A percentile compares a stretch with the other conserved stretches of the same genome.
Conservation (phyloP, 2,888 invertebrate species). For the Ophion costatus region DNA sequence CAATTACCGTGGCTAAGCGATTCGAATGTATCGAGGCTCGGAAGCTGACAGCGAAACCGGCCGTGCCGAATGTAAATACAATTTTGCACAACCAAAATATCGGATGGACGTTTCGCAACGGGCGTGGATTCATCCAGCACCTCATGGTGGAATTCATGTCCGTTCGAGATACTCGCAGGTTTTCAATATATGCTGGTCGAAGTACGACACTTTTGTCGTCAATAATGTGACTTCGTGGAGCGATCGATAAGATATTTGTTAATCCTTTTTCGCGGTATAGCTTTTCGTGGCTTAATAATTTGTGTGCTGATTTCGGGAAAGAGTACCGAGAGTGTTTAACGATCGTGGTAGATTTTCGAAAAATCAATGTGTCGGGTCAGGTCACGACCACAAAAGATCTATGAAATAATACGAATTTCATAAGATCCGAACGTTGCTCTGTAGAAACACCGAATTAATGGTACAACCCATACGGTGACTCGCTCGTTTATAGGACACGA, state of each 20-base stretch:
- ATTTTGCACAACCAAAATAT: constrained; percentile 49
- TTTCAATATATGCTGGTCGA: constrained; percentile 27
- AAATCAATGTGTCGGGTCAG: background rate
- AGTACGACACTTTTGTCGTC: constrained; percentile 19
- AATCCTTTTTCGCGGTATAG: background rate
- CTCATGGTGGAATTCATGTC: constrained; percentile 7
- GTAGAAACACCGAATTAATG: constrained; percentile 26
- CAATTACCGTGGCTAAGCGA: constrained; percentile 37
- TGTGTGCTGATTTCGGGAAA: background rate
- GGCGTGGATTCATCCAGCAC: background rate
- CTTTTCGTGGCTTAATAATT: constrained; percentile 21
- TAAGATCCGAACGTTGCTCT: constrained; percentile 9
- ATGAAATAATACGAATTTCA: background rate
- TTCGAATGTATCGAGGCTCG: constrained; percentile 48
- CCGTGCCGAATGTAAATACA: constrained; percentile 41
- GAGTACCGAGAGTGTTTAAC: constrained; percentile 14
- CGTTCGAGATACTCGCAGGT: background rate
- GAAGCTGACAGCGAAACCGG: constrained; percentile 44
- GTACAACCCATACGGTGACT: constrained; percentile 28
- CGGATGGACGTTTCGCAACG: constrained; percentile 52
- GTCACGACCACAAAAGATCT: constrained; percentile 7
- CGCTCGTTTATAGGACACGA: constrained; percentile 21
- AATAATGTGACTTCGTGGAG: constrained; percentile 21
- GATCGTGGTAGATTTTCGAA: background rate
- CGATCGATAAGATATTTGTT: constrained; percentile 19